Base-by-base conservation (phyloP, 2,113 vertebrate species). In the Pelusios castaneus region DNA sequence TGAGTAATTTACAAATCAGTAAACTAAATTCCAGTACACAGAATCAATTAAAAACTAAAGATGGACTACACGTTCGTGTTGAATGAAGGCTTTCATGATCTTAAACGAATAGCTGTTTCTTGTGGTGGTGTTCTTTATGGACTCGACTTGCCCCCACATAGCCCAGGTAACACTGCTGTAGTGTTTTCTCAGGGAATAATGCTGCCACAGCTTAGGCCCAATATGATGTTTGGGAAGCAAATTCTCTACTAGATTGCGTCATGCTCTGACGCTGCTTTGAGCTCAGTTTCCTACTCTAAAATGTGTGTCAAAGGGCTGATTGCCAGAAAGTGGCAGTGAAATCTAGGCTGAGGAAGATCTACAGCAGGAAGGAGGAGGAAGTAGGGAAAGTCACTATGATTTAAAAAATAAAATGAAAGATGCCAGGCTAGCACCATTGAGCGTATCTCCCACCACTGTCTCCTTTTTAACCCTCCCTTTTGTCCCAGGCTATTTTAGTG, bases 261-360 rank as follows among this genome's bases (percentile, higher is more conserved):
- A 86, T 52, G 21, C 88, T 83, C 90, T 56, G 84, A 1, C 83
- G 91, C 91, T 89, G 89, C 2, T 92, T 81, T 91, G 95, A 95
- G 94, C 94, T 92, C 83, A 24, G 80, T 96, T 95, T 91, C 91
- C 89, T 94, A 83, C 75, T 70, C 80, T 47, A 51, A 24, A 76
- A 56, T 41, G 34, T 45, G 19, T 0, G 63, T 89, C 93, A 95
- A 85, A 88, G 92, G 92, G 89, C 87, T 55, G 7, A 76, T 41
- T 70, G 89, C 85, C 92, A 90, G 55, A 85, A 45, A 56, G 87
- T 93, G 92, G 84, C 91, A n/a, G 5, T 16, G 88, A 81, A 88
- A 89, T 63, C 70, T 63, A 84, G 80, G 81, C 88, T 75, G 88
- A 87, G 87, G 82, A 92, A 93, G 91, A 45, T 90, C 87, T 56